A percentile compares a stretch with the other conserved stretches of the same genome.
Evolutionary conservation across 2,797 vertebrate genomes (phyloP).

Genomic region (Gadopsis bispinosus): DNA sequence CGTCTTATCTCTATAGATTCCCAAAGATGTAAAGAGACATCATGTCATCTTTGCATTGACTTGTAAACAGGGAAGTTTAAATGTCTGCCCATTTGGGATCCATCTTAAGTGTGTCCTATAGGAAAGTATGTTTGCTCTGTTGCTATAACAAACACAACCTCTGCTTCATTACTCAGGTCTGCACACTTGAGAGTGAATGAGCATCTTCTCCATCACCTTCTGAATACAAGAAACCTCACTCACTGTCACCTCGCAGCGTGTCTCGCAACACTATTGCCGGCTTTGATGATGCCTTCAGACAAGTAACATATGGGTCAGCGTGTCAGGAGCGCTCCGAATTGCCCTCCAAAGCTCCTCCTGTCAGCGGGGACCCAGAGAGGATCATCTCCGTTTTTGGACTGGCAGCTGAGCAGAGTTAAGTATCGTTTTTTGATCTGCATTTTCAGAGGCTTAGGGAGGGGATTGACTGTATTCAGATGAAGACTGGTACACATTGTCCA

Average conservation of each 20-base stretch:
- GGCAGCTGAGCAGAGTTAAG: constrained; percentile 56
- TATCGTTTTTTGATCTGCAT: constrained; percentile 39
- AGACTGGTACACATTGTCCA: constrained; percentile 29
- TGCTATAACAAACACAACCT: constrained; percentile 10
- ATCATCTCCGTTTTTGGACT: constrained; percentile 70
- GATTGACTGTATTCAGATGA: constrained; percentile 39
- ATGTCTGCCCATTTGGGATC: neutral
- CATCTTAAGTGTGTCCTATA: neutral
- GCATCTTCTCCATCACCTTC: neutral
- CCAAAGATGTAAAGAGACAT: neutral
- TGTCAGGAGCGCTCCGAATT: constrained; percentile 47
- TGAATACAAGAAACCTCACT: neutral
- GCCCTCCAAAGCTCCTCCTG: constrained; percentile 56
- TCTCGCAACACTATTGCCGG: constrained; percentile 23
- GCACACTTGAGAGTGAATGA: constrained; percentile 14
- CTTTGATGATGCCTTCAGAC: constrained; percentile 45
- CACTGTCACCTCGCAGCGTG: neutral
- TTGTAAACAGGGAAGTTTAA: neutral
- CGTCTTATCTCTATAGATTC: neutral
- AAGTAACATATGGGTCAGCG: constrained; percentile 60
- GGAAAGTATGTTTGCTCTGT: constrained; percentile 1
- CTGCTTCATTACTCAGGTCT: neutral
- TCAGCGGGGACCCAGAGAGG: constrained; percentile 60
- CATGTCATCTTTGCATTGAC: neutral
- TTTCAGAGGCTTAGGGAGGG: constrained; percentile 37